Evolutionary conservation across 2,888 invertebrate genomes (phyloP), one percentile per base, ranked within the genome.

Genomic region (Xestia c-nigrum): DNA sequence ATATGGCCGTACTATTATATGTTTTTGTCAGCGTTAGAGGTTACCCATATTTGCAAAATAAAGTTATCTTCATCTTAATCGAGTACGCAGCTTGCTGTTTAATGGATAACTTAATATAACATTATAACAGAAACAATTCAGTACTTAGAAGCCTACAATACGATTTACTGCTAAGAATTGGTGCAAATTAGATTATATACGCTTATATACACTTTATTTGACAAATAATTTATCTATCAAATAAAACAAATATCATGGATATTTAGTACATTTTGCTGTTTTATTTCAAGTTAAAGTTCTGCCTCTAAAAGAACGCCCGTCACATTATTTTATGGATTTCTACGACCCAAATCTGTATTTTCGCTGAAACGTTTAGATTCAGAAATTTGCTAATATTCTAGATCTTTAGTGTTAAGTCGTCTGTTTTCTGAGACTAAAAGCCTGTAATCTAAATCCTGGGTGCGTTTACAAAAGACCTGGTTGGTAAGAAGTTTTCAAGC

Each of bases 401-500:
- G 16, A 70, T 69, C 40, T 19, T 31, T 6, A 38, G 70, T 46
- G 5, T 21, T 31, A 43, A 14, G 38, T 50, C 5, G 19, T 66
- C 16, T 47, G 6, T 19, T n/a, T 64, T 47, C 47, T 69, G 64
- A 63, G 16, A 63, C 38, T 47, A n/a, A 63, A 47, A 31, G 19
- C 70, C 38, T 38, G 31, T 24, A 38, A 31, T 73, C 12, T 46
- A 38, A 43, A 38, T 14, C 46, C 12, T 7, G n/a, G 19, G 7
- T 16, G n/a, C 2, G 19, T 46, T 46, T 43, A 55, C 55, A 43
- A 68, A 46, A 21, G 10, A 16, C n/a, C 3, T 9, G 52, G 5
- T 7, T 43, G 52, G 31, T 66, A 21, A 31, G 16, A 73, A 31
- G 46, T 38, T 73, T 69, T 46, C 71, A 19, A 70, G 57, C 46